Evolutionary conservation across 2,113 vertebrate genomes (phyloP), one percentile per base, ranked within the genome.

Genomic region (Oryzias woworae): DNA sequence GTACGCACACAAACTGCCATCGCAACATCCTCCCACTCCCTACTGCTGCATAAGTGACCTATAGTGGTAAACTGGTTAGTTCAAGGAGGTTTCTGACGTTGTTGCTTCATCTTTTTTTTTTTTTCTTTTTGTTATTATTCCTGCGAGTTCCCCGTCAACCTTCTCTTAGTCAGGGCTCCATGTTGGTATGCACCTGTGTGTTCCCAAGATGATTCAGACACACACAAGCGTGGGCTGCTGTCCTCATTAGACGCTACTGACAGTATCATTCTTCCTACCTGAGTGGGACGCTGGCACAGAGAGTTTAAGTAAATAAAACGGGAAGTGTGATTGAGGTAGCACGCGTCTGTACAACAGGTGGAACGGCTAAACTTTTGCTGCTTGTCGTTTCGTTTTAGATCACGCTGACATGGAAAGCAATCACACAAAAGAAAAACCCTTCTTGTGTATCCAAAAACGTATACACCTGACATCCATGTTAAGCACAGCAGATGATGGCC

Each of bases 161-260:
- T 58, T 58, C 47, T 58, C 47, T 71, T 31, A 72, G 28, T 53
- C 62, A 4, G 70, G 45, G 59, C 56, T 48, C 60, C 43, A 20
- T 72, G 78, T 58, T 26, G 63, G 80, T 84, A 88, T 72, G 85
- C 84, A 85, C 69, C 77, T 89, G 72, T 78, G 66, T 46, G 79
- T 54, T 64, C 74, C 73, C 80, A 67, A 24, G 80, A 89, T 85
- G 88, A 92, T 80, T 91, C 89, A 73, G 77, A 86, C 73, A 74
- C n/a, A 77, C 81, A 36, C 85, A 66, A 81, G 84, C 81, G 71
- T 70, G 56, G 81, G 77, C 48, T 61, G 72, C 65, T 67, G 57
- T 67, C 54, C 73, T 82, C 72, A 65, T 84, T 76, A 83, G 66
- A 23, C 58, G 78, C 26, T 70, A 51, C 66, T 80, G 62, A 31